These are phyloP conservation scores for Acronicta leporina DNA, from an alignment of 2,888 invertebrate species.

Conservation along the genomic window DNA sequence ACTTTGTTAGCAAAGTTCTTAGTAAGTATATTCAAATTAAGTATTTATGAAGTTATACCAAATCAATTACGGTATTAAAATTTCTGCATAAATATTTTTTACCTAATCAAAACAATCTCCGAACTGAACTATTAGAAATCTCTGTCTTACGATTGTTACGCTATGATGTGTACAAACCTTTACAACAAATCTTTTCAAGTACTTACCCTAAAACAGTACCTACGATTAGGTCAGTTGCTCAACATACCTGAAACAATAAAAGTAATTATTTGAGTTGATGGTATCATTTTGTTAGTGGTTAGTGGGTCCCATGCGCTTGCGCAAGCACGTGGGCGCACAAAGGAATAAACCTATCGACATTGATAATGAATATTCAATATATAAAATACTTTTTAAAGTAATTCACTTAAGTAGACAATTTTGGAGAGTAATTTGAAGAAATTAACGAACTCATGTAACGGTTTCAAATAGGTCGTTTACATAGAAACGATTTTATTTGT, in stretches of 20 bases:
- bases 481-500: constrained; percentile 26
- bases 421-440: constrained; percentile 33
- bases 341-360: constrained; percentile 45
- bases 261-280: constrained; percentile 67
- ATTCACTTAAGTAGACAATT: constrained; percentile 40
- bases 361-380: constrained; percentile 56
- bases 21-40: no score
- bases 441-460: constrained; percentile 32
- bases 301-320: constrained; percentile 52
- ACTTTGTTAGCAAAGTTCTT: background rate
- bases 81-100: no score
- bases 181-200: constrained; percentile 15
- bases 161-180: constrained; percentile 4
- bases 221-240: constrained; percentile 53
- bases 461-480: constrained; percentile 26
- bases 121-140: background rate
- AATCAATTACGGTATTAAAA: no score
- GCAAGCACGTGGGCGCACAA: constrained; percentile 59
- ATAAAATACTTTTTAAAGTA: constrained; percentile 42
- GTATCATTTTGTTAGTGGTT: constrained; percentile 58
- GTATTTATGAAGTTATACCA: background rate
- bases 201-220: constrained; percentile 42
- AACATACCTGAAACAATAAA: constrained; percentile 83
- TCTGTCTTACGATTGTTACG: background rate
- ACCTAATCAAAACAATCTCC: no score